Base-by-base conservation (phyloP, 2,888 invertebrate genomes). In the Caenorhabditis virilis region DNA sequence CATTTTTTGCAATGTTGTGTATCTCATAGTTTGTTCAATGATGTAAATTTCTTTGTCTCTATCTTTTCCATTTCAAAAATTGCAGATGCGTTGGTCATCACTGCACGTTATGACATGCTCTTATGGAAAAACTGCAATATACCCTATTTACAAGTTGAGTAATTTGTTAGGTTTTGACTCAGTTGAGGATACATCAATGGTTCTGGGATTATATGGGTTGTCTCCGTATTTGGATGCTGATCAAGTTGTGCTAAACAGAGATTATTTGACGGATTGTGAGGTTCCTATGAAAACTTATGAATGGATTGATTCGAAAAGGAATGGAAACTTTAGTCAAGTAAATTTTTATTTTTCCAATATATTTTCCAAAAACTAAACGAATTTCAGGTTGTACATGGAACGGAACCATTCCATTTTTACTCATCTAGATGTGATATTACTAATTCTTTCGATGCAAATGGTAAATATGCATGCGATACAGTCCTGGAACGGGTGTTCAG, bases 1-100 rank as follows among this genome's bases (percentile, higher is more conserved):
- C 77, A 0, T 81, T 65, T n/a, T 62, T 67, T 81, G 2, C 79
- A 81, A 61, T 69, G 68, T 39, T 78, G 78, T 57, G 59, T 79
- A 13, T 70, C 76, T 20, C 74, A 77, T 65, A 71, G 35, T 79
- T 80, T 54, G 46, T 66, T 7, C 25, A 59, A 27, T 68, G 77
- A 6, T n/a, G n/a, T n/a, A n/a, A 43, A 72, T 36, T 22, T 25
- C 9, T 9, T 15, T 13, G n/a, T 41, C n/a, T 25, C 9, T 38
- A 13, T 20, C 35, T 30, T 33, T 30, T 26, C n/a, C n/a, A 25
- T 27, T 33, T 35, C 9, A 39, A 22, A 27, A 16, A 13, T n/a
- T 41, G 23, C 41, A 69, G 69, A 56, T 69, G 3, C 54, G 73
- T 20, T 51, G 47, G 11, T 57, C 56, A 7, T 70, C 68, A 0